Evolutionary conservation across 2,113 vertebrate species (phyloP), one percentile per base, ranked within the genome.

Genomic region (Corythoichthys intestinalis): DNA sequence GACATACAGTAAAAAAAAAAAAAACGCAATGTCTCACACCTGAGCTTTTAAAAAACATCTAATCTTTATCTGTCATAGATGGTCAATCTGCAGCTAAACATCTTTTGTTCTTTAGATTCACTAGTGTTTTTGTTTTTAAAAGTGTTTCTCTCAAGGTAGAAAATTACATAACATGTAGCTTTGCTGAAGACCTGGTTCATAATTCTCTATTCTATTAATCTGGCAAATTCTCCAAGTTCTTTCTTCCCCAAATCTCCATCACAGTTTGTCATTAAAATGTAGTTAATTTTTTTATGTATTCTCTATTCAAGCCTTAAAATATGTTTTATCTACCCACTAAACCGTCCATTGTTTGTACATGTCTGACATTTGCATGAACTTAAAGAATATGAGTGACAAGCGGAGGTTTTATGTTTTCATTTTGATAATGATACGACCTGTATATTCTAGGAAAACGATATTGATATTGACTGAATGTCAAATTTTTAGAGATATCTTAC

Each of bases 381-480:
- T 70, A 78, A 48, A 82, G 35, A 84, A 71, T 44, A 52, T 52
- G 71, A 73, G 49, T 74, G 47, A 54, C 46, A 83, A 69, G 70
- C 81, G 81, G 74, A 88, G 82, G 86, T 52, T 66, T 85, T 72
- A 70, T 74, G n/a, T 67, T 78, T 82, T 81, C 39, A 69, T 80
- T 54, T 60, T 65, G 49, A 72, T 66, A 83, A 73, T 79, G 54
- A 83, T 85, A 83, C 73, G 83, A 82, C 78, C 71, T 83, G 71
- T 79, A 86, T 88, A 79, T 89, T 66, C 86, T 76, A 88, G n/a
- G 73, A 83, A 65, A 72, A 83, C 85, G 75, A 73, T 71, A 75
- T 74, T 69, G 62, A 1, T 75, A 71, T 73, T 63, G 50, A 46
- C 52, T 71, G 60, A 37, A 9, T 64, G 50, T 49, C 63, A 46